These are phyloP conservation scores for Spondyliosoma cantharus DNA, from an alignment of 2,797 vertebrate species.

Conservation along the genomic window DNA sequence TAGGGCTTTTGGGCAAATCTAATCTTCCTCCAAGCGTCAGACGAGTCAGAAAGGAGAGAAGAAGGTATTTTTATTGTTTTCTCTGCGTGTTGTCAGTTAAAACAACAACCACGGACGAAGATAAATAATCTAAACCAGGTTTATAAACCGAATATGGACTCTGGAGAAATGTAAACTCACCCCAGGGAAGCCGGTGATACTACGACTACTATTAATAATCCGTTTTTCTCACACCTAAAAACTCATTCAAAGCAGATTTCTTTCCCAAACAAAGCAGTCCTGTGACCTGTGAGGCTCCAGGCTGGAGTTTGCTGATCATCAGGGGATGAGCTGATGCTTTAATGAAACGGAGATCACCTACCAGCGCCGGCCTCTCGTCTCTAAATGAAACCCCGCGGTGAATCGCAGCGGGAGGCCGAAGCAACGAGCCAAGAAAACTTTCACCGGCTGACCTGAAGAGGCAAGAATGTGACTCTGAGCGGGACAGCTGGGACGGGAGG, in stretches of 20 bases:
- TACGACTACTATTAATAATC: constrained; percentile 31
- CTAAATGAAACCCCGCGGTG: constrained; percentile 32
- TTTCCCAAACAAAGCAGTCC: constrained; percentile 8
- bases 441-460: constrained; percentile 42
- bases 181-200: constrained; percentile 7
- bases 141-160: constrained; percentile 5
- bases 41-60: not conserved
- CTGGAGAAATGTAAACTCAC: not conserved
- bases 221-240: constrained; percentile 9
- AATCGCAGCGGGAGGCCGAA: constrained; percentile 23
- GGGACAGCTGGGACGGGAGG: constrained; percentile 19
- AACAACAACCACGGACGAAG: not conserved
- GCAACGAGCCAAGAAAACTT: constrained; percentile 35
- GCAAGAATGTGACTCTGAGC: constrained; percentile 32
- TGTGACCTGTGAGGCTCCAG: constrained; percentile 9
- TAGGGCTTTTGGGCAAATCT: not conserved
- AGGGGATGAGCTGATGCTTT: constrained; percentile 22
- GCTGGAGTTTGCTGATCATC: constrained; percentile 23
- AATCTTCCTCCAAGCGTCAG: not conserved
- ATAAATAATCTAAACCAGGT: constrained; percentile 26
- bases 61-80: not conserved
- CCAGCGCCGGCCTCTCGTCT: constrained; percentile 31
- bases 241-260: not conserved
- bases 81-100: not conserved
- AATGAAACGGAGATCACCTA: constrained; percentile 46